These are phyloP conservation scores for Rhynchonycteris naso DNA, from an alignment of 2,797 vertebrate species.

Conservation along the genomic window DNA sequence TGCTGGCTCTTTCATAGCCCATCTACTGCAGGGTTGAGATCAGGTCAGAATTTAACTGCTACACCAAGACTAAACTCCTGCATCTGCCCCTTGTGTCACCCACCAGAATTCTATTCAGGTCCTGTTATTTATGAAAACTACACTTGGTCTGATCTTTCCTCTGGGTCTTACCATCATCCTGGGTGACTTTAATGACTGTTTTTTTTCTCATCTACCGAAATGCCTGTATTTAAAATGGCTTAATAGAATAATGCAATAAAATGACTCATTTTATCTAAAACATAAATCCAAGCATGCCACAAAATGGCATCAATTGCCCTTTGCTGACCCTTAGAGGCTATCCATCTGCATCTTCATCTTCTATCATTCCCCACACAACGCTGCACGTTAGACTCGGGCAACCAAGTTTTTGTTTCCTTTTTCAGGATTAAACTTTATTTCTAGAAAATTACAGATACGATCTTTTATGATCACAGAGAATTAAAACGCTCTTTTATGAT, in stretches of 20 bases:
- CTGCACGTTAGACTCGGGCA: not conserved
- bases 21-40: not conserved
- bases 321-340: not conserved
- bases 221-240: not conserved
- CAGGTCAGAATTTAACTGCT: not conserved
- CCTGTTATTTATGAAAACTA: not conserved
- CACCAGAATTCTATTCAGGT: not conserved
- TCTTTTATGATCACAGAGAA: conserved; percentile 7
- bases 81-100: not conserved
- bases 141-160: not conserved
- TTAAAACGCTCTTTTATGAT: conserved; percentile 26
- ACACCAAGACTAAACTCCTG: not conserved
- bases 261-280: not conserved
- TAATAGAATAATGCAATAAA: not conserved
- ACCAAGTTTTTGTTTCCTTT: not conserved
- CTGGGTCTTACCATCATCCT: not conserved
- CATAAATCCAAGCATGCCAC: not conserved
- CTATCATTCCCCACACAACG: not conserved
- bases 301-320: not conserved
- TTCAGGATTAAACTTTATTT: not conserved
- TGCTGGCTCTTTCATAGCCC: not conserved
- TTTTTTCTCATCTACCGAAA: not conserved
- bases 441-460: conserved; percentile 30
- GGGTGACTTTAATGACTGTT: not conserved
- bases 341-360: not conserved